Conservation (phyloP, 2,113 vertebrate species). For the Lanius collurio region DNA sequence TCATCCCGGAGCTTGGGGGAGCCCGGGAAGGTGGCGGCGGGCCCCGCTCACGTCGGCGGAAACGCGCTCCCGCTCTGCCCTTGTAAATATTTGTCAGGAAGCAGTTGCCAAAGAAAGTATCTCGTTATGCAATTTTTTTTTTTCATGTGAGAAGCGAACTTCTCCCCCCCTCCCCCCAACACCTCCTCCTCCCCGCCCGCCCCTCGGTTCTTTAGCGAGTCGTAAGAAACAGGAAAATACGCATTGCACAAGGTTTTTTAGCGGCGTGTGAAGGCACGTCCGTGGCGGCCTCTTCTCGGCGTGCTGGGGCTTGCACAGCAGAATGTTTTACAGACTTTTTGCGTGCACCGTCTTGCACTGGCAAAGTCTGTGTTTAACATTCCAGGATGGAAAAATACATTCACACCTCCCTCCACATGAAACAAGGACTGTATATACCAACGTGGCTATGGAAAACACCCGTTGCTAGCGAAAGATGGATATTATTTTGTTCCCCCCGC, state of each 20-base stretch:
- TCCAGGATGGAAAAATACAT: too few relatives aligned
- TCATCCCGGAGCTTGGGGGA: neutral
- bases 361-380: neutral
- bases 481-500: neutral
- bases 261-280: neutral
- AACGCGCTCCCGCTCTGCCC: neutral
- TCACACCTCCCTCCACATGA: neutral
- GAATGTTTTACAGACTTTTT: neutral
- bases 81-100: constrained; percentile 24
- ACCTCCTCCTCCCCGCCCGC: neutral
- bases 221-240: neutral
- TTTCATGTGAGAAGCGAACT: neutral
- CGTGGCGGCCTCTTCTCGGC: neutral
- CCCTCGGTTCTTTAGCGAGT: neutral
- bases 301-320: neutral
- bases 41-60: constrained; percentile 1
- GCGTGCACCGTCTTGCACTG: neutral
- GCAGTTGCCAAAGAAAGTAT: constrained; percentile 29
- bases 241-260: neutral
- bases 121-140: constrained; percentile 5
- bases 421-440: neutral
- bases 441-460: neutral
- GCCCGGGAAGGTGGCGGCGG: neutral
- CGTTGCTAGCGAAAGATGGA: neutral
- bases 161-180: neutral